Percentiles rank a stretch among this genome's conserved stretches.
phyloP scores from a whole-genome alignment of 2,888 invertebrate genomes.

The Drosophila fungiperda region DNA sequence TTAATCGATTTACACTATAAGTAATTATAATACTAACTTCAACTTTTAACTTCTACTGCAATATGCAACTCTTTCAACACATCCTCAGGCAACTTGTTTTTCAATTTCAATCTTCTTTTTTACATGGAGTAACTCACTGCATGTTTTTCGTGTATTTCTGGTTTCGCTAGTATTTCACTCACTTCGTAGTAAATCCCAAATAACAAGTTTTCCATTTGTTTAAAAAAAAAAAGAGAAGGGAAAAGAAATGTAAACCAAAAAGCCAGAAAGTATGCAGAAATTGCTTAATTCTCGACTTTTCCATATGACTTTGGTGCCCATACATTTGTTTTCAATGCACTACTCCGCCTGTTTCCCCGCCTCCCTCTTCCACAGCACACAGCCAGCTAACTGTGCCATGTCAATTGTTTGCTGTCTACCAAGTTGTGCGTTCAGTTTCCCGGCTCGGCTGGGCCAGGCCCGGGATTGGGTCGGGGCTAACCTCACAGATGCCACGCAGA shows the following conservation, averaged over 20 bases:
- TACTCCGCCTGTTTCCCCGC: slow-evolving; percentile 4
- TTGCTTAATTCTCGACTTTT: slow-evolving; percentile 73
- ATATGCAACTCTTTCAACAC: background rate
- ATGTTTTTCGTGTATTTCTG: background rate
- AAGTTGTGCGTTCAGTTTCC: slow-evolving; percentile 54
- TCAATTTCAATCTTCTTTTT: background rate
- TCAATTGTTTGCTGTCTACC: slow-evolving; percentile 71
- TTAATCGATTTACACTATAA: too few species aligned
- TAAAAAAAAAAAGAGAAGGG: background rate
- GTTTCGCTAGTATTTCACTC: background rate
- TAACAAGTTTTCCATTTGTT: slow-evolving; percentile 47
- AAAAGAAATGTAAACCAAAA: slow-evolving; percentile 18
- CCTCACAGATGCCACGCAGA: slow-evolving; percentile 66
- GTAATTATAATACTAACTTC: too few species aligned
- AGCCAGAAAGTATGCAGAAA: slow-evolving; percentile 36
- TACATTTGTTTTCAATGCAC: slow-evolving; percentile 76
- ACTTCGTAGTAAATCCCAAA: slow-evolving; percentile 7
- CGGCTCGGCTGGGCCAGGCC: background rate
- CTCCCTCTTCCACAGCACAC: background rate
- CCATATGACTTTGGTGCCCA: slow-evolving; percentile 71
- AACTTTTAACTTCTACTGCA: background rate
- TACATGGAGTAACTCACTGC: slow-evolving; percentile 1
- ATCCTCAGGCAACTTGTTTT: background rate
- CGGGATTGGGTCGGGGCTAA: slow-evolving; percentile 13
- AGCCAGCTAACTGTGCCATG: slow-evolving; percentile 9